Base-by-base conservation (phyloP, 37 sponge, comb jelly and placozoan species). In the Spongilla lacustris region DNA sequence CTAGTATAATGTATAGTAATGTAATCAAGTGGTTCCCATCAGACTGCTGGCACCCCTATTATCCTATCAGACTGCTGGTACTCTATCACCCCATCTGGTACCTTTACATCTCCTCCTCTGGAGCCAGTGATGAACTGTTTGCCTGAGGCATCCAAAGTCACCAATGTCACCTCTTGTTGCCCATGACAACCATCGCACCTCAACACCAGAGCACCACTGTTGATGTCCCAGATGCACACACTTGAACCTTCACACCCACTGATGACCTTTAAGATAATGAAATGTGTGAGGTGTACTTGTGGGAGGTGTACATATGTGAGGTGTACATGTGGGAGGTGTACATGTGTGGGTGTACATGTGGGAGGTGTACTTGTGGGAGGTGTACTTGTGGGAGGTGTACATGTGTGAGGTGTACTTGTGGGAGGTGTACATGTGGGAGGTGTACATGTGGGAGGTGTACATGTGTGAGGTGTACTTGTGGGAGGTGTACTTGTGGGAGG, bases 141-240 rank as follows among this genome's bases (percentile, higher is more conserved):
- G 12, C 94, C 97, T 21, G 76, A 72, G 34, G 35, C 74, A 80
- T 97, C 99, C 46, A 99, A 35, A 32, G 74, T 41, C 93, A 99
- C 88, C 46, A 88, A 86, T n/a, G 99, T 97, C 74, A 99, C 81
- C 79, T 97, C 98, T 17, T 93, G 46, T 24, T 89, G 69, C 19
- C 92, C 96, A 81, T 97, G 97, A 66, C 91, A 88, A 46, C 88
- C 67, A 25, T 67, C 75, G 6, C 95, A 69, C 35, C 88, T 80
- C 66, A 93, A 73, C 77, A 92, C 83, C 67, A 81, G 87, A 29
- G 77, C 67, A 22, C 99, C 97, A 46, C 90, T 92, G 36, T 84
- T 82, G 50, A 97, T 78, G 74, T 99, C 96, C 96, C 98, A 99
- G 25, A 97, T 88, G 11, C 74, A 90, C 30, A 99, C 89, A 75